Evolutionary conservation across 2,113 vertebrate genomes (phyloP).

Genomic region (Eptesicus fuscus): DNA sequence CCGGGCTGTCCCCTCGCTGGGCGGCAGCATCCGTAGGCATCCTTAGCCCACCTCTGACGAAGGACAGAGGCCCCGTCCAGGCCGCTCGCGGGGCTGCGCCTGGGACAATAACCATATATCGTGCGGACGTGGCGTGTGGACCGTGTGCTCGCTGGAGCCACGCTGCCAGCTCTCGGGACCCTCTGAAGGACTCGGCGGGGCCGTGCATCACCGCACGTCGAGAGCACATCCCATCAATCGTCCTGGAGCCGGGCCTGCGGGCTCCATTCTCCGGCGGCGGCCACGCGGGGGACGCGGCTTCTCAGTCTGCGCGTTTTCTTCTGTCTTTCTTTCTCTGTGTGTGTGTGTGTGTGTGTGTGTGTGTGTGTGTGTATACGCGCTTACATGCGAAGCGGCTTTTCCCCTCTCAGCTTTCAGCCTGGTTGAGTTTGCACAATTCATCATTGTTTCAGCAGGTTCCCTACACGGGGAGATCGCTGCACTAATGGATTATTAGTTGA

Average conservation of each 20-base stretch:
- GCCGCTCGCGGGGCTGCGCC: constrained; percentile 62
- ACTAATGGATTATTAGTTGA: constrained; percentile 62
- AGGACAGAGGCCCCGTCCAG: constrained; percentile 66
- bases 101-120: constrained; percentile 67
- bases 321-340: neutral
- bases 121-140: constrained; percentile 66
- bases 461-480: constrained; percentile 2
- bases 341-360: neutral
- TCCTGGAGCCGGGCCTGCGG: constrained; percentile 65
- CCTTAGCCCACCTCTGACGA: constrained; percentile 75
- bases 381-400: constrained; percentile 7
- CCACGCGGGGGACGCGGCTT: constrained; percentile 55
- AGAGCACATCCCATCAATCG: constrained; percentile 61
- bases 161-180: constrained; percentile 47
- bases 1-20: constrained; percentile 72
- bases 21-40: constrained; percentile 72
- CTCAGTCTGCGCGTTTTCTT: constrained; percentile 25
- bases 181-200: constrained; percentile 70
- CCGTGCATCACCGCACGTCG: constrained; percentile 65
- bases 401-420: neutral
- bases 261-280: constrained; percentile 63
- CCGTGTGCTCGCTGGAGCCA: constrained; percentile 52
- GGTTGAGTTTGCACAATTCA: neutral
- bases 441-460: constrained; percentile 42
- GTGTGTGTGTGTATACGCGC: neutral